A percentile compares a stretch with the other conserved stretches of the same genome.
Conservation (phyloP, 2,888 invertebrate species). For the Lumbricus terrestris region DNA sequence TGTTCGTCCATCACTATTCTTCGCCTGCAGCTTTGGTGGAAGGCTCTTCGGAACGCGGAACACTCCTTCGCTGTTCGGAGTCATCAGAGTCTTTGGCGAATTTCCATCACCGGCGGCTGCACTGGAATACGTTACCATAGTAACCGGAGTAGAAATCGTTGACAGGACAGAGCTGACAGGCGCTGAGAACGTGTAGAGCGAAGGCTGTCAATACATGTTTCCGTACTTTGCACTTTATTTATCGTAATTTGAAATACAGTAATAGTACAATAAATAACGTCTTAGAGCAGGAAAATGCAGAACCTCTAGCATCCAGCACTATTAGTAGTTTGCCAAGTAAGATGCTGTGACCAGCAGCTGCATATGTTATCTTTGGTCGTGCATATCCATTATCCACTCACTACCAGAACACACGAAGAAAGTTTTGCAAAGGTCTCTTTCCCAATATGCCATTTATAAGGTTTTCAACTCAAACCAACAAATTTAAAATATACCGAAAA, state of each 20-base stretch:
- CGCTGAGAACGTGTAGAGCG: background rate
- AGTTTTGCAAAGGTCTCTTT: no score
- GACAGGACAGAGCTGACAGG: background rate
- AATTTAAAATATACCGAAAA: background rate
- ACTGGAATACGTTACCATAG: background rate
- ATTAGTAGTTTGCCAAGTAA: background rate
- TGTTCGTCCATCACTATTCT: background rate
- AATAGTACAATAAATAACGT: background rate
- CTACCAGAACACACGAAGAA: background rate
- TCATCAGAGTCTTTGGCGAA: background rate
- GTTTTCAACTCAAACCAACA: background rate
- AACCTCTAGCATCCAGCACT: background rate
- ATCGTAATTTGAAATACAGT: background rate
- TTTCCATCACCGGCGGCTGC: background rate
- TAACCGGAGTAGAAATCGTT: background rate
- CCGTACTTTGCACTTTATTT: background rate
- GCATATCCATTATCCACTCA: background rate
- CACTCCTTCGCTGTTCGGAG: background rate
- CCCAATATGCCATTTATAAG: background rate
- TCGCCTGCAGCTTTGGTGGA: background rate
- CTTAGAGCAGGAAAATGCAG: background rate
- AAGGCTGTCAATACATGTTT: background rate
- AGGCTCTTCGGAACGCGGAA: conserved; percentile 3
- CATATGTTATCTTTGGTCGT: background rate
- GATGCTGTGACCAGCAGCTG: background rate